phyloP scores from a whole-genome alignment of 2,888 invertebrate species.

The Platycnemis pennipes region DNA sequence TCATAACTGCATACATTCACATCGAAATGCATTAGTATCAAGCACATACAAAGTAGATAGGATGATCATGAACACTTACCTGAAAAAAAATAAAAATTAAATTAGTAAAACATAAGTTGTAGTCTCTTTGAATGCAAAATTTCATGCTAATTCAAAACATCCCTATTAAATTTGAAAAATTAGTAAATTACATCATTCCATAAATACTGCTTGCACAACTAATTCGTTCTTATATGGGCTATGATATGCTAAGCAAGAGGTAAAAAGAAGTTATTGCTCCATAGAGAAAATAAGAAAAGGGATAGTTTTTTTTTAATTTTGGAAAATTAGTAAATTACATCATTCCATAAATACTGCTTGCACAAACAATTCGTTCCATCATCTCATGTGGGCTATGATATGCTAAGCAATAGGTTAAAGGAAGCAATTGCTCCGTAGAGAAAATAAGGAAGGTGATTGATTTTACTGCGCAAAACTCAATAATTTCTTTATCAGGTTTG shows the following conservation, averaged over 20 bases:
- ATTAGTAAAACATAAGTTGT: neutral
- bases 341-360: neutral
- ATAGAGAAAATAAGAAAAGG: neutral
- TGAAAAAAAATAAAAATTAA: neutral
- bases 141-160: neutral
- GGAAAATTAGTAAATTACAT: neutral
- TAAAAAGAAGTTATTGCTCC: neutral
- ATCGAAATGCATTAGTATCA: neutral
- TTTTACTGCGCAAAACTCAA: no score
- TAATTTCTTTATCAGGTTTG: neutral
- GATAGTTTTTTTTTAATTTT: neutral
- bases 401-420: neutral
- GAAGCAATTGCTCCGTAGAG: neutral
- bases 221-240: neutral
- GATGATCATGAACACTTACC: slow-evolving; percentile 18
- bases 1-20: neutral
- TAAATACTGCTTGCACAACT: neutral
- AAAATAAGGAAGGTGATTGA: neutral
- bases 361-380: neutral
- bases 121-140: no score
- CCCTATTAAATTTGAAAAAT: neutral
- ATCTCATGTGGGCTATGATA: neutral
- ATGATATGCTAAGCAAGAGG: neutral
- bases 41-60: neutral
- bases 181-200: neutral